These are phyloP conservation scores for Caenorhabditis macrosperma DNA, from an alignment of 2,888 invertebrate species.

Conservation along the genomic window DNA sequence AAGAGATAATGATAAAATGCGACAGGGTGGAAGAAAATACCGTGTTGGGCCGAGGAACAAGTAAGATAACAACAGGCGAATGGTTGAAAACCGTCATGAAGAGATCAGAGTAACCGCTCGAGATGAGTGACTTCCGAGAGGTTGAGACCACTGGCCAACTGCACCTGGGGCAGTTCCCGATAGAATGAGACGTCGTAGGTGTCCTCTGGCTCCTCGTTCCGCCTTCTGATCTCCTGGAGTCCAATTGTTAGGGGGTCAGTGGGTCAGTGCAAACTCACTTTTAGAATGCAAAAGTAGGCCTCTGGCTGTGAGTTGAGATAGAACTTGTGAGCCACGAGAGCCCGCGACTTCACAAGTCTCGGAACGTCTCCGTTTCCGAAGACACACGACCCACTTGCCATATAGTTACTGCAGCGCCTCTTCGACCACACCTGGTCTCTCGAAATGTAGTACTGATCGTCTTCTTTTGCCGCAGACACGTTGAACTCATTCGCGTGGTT, in stretches of 20 bases:
- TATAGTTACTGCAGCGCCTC: slow-evolving; percentile 21
- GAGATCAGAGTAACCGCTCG: slow-evolving; percentile 43
- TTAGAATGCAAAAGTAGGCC: slow-evolving; percentile 63
- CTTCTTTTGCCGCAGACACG: not conserved
- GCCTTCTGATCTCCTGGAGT: slow-evolving; percentile 56
- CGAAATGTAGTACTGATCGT: slow-evolving; percentile 54
- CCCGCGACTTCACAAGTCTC: slow-evolving; percentile 20
- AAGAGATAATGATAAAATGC: not conserved
- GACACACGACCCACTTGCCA: slow-evolving; percentile 54
- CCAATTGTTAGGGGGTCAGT: not conserved
- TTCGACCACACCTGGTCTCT: slow-evolving; percentile 47
- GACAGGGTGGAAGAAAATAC: not conserved
- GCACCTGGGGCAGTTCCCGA: slow-evolving; percentile 55
- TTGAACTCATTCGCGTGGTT: not conserved
- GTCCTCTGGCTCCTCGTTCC: slow-evolving; percentile 21
- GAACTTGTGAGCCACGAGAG: slow-evolving; percentile 66
- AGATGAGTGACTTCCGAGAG: slow-evolving; percentile 47
- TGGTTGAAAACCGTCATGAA: not conserved
- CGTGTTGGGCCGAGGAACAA: not conserved
- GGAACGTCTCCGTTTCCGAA: slow-evolving; percentile 59
- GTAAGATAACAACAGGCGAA: not conserved
- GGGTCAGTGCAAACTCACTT: slow-evolving; percentile 25
- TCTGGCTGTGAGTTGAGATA: slow-evolving; percentile 63
- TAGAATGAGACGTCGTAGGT: slow-evolving; percentile 39
- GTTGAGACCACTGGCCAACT: slow-evolving; percentile 34